Percentiles rank a stretch among this genome's conserved stretches.
These are phyloP conservation scores for Drosophila yooni DNA, from an alignment of 2,888 invertebrate species.

Conservation along the genomic window DNA sequence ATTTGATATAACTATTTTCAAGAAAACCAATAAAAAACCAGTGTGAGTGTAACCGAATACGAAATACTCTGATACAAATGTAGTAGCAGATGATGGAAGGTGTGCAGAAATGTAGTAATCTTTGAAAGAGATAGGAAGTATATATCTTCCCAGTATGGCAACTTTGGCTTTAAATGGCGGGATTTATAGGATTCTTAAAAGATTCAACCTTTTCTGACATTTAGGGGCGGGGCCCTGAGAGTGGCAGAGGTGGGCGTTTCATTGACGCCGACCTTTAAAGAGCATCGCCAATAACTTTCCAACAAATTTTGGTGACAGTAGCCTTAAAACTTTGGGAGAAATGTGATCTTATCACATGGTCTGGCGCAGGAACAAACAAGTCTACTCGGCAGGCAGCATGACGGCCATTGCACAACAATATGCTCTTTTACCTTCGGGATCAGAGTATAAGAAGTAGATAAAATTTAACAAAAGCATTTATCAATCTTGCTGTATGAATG, in stretches of 20 bases:
- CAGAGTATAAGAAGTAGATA: background rate
- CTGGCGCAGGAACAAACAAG: too few species aligned
- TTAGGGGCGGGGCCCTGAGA: too few species aligned
- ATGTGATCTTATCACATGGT: too few species aligned
- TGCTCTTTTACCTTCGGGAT: background rate
- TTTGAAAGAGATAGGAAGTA: background rate
- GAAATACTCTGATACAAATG: background rate
- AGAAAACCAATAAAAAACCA: background rate
- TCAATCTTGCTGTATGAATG: conserved; percentile 8
- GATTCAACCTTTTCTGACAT: too few species aligned
- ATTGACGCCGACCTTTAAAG: too few species aligned
- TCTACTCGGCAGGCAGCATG: too few species aligned
- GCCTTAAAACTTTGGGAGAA: too few species aligned
- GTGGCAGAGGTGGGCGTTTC: too few species aligned
- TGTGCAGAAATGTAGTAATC: background rate
- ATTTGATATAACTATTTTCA: background rate
- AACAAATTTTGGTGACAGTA: too few species aligned
- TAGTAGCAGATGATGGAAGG: background rate
- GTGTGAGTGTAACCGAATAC: background rate
- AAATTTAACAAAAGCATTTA: background rate
- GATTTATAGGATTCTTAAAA: too few species aligned
- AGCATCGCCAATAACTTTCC: too few species aligned
- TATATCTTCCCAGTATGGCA: background rate
- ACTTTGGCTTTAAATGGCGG: background rate
- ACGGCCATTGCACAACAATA: too few species aligned